Base-by-base conservation (phyloP, 1,140 invertebrate genomes). In the Nephotettix cincticeps region DNA sequence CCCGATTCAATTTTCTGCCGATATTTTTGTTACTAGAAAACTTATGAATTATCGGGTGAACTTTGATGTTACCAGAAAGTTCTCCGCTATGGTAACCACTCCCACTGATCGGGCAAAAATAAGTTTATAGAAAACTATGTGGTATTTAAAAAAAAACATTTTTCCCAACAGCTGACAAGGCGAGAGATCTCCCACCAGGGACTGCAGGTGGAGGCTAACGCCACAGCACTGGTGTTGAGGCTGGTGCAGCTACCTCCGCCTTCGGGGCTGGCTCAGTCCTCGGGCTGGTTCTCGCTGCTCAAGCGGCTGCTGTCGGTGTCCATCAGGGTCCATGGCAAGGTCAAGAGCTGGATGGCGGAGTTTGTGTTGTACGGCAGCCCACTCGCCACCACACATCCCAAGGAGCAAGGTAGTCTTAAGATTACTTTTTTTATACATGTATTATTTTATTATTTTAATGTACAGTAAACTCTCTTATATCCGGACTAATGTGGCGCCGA, bases 331-430 rank as follows among this genome's bases (percentile, higher is more conserved):
- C 91, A 94, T 73, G 86, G 84, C 9, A 90, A 90, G 78, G 83
- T 85, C 19, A 73, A 72, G 78, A 88, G 88, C 76, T 98, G 95
- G 94, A 89, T 94, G 75, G 89, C 92, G 0, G 94, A 97, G 81
- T 93, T 95, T 78, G 89, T 96, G 0, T 97, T 98, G 81, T 91
- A 90, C 76, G 91, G 92, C 54, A 93, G 91, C 64, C 93, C 94
- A 0, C 79, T 97, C 23, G 83, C 88, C 30, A 94, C 91, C 77
- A 87, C 86, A 21, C 90, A 93, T 80, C 88, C 91, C 0, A 93
- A 93, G 77, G 95, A 97, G 80, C 92, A 94, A 86, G 92, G 91
- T 86, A 79, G 69, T 43, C 36, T n/a, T n/a, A n/a, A n/a, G n/a
- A n/a, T n/a, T n/a, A n/a, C n/a, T n/a, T n/a, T n/a, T n/a, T n/a